Conservation (phyloP, 2,113 vertebrate species). For the Anarrhichthys ocellatus region DNA sequence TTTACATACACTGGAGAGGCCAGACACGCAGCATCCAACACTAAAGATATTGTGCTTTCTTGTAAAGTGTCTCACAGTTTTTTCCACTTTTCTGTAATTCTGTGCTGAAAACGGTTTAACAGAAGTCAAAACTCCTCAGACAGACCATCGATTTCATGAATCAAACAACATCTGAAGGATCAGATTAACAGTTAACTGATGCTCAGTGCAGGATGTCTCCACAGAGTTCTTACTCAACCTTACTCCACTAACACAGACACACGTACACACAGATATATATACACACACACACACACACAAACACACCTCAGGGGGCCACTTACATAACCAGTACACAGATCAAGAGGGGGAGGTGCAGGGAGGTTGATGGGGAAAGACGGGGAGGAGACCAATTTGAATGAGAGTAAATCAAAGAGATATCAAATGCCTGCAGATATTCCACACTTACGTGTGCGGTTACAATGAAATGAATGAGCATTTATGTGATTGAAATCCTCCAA, state of each 20-base stretch:
- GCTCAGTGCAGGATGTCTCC: constrained; percentile 7
- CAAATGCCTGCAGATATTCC: not conserved
- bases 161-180: constrained; percentile 29
- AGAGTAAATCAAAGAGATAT: not conserved
- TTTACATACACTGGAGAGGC: not conserved
- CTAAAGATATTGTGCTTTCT: not conserved
- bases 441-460: not conserved
- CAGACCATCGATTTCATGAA: constrained; percentile 10
- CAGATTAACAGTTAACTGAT: constrained; percentile 23
- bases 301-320: constrained; percentile 48
- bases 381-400: constrained; percentile 23
- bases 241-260: not conserved
- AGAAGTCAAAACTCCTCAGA: not conserved
- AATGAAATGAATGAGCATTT: not conserved
- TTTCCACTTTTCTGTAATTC: not conserved
- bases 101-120: not conserved
- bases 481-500: not conserved
- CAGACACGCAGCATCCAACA: not conserved
- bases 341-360: constrained; percentile 15
- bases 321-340: constrained; percentile 57
- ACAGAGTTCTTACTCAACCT: constrained; percentile 41
- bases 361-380: constrained; percentile 7
- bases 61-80: not conserved
- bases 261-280: too few species aligned
- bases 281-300: not conserved